These are phyloP conservation scores for Rhabdornis inornatus DNA, from an alignment of 2,113 vertebrate genomes.

Conservation along the genomic window DNA sequence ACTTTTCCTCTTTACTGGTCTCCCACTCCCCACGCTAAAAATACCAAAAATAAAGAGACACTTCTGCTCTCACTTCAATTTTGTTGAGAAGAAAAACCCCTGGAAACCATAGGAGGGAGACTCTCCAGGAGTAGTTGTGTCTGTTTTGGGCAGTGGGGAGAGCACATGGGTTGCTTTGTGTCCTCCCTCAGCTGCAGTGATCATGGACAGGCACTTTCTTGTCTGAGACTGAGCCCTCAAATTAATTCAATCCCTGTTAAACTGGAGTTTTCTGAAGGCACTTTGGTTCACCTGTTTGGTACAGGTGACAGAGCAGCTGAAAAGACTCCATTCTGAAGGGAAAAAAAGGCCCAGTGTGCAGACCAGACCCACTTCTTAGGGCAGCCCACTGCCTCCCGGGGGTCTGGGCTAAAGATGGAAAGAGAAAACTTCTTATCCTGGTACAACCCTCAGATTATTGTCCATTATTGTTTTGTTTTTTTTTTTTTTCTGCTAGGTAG, in stretches of 20 bases:
- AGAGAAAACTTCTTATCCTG: neutral
- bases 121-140: neutral
- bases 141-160: neutral
- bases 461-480: neutral
- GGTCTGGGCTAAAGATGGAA: neutral
- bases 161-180: neutral
- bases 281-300: neutral
- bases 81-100: neutral
- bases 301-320: neutral
- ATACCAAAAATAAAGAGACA: neutral
- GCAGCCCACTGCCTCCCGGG: neutral
- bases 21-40: neutral
- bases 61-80: neutral
- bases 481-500: neutral
- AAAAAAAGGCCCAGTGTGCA: neutral
- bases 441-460: neutral
- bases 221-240: neutral
- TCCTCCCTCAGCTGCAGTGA: neutral
- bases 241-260: neutral
- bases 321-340: neutral
- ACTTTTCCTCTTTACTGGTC: neutral
- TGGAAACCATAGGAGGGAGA: neutral
- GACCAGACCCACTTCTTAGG: neutral
- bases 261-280: neutral
- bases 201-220: rapidly evolving